Evolutionary conservation across 1,140 invertebrate genomes (phyloP), one percentile per base, ranked within the genome.

Genomic region (Hormaphis cornu): DNA sequence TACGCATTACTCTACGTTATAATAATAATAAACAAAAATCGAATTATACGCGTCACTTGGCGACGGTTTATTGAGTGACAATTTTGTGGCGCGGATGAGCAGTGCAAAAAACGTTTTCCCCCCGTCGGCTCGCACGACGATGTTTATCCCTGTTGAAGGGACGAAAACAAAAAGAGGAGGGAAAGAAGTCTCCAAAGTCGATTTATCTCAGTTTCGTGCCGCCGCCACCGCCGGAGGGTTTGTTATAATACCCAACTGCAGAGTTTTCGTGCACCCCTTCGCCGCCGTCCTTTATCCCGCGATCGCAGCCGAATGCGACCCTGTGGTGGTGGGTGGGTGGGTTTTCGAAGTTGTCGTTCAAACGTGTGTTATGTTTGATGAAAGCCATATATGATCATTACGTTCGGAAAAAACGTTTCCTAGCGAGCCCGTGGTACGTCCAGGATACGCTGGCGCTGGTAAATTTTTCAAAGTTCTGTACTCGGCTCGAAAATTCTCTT

Each of bases 1-100:
- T 50, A 50, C 8, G 7, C 9, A 33, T 33, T 33, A 33, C 9
- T 33, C 2, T 18, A 22, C 18, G 12, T 20, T 46, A 63, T 44
- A 61, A 20, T 58, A 48, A 50, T 66, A n/a, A 66, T 66, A 66
- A 66, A 66, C 50, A 66, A 66, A 66, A 66, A 66, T 66, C 61
- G 42, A 33, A 66, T 66, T 66, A 66, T 48, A 66, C 61, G 61
- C 61, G 28, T 37, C 44, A 50, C 44, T n/a, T 48, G 61, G 40
- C 30, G 42, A 44, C 16, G 61, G 54, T 58, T 58, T n/a, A 18
- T 46, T 66, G 44, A 66, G 44, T 66, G 61, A 66, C 61, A 66
- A 66, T 28, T 66, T 50, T 66, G 18, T n/a, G 12, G 20, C 28
- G 22, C 26, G 33, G 33, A 24, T 22, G 28, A 33, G 50, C 48